Conservation (phyloP, 2,113 vertebrate genomes). For the Callipepla squamata region DNA sequence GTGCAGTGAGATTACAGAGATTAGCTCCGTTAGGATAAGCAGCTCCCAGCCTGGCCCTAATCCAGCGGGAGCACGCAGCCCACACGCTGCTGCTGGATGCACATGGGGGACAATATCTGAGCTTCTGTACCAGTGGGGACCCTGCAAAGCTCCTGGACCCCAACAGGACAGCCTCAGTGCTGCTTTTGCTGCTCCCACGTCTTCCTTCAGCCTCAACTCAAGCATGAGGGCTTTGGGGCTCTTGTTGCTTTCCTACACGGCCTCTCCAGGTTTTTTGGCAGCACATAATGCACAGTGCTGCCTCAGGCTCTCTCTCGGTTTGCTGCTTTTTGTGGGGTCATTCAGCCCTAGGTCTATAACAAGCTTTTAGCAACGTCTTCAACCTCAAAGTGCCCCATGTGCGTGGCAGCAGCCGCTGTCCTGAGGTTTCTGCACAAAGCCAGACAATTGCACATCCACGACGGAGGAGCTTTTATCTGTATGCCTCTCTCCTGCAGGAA, state of each 20-base stretch:
- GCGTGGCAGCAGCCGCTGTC: fast-evolving
- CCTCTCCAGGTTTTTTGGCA: not conserved
- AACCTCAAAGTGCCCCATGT: fast-evolving
- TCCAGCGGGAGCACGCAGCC: not conserved
- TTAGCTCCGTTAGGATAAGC: conserved; percentile 38
- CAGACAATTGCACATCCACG: fast-evolving
- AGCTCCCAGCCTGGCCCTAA: conserved; percentile 52
- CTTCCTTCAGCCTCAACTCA: fast-evolving
- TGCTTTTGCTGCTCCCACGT: not conserved
- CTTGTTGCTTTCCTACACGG: fast-evolving
- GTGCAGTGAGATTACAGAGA: conserved; percentile 9
- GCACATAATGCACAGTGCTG: not conserved
- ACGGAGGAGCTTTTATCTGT: fast-evolving
- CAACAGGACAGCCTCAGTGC: fast-evolving
- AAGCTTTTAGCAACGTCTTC: no score
- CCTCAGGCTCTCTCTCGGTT: not conserved
- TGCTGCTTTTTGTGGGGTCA: not conserved
- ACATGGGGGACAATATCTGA: fast-evolving
- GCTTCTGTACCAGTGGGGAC: fast-evolving
- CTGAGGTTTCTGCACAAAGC: no score
- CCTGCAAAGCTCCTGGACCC: not conserved
- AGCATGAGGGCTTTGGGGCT: not conserved
- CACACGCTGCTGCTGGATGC: not conserved
- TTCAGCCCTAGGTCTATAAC: not conserved
- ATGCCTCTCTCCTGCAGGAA: not conserved